A percentile compares a stretch with the other conserved stretches of the same genome.
phyloP scores from a whole-genome alignment of 2,113 vertebrate species.

The Percina caprodes region DNA sequence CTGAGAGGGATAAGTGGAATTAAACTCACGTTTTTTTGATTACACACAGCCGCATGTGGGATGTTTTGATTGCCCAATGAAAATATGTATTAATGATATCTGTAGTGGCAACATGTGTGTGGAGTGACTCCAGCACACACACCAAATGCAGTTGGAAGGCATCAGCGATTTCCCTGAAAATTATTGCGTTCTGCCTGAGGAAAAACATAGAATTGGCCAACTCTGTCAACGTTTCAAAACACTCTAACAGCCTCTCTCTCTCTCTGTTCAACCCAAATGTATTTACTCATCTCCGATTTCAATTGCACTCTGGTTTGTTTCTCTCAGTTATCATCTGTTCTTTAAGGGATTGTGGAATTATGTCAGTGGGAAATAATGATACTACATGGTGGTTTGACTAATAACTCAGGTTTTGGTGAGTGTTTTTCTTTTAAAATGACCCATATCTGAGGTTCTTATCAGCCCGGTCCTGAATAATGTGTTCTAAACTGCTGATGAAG shows the following conservation, averaged over 20 bases:
- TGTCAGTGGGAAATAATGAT: constrained; percentile 68
- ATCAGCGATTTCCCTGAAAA: constrained; percentile 51
- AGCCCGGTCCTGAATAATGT: constrained; percentile 63
- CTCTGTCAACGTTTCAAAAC: constrained; percentile 46
- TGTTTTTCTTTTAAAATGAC: constrained; percentile 70
- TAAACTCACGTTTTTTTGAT: constrained; percentile 64
- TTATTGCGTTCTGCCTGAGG: constrained; percentile 52
- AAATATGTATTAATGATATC: constrained; percentile 64
- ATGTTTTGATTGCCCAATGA: constrained; percentile 58
- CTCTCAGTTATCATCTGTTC: constrained; percentile 19
- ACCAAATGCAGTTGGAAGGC: constrained; percentile 45
- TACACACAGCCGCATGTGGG: constrained; percentile 47
- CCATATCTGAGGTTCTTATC: constrained; percentile 54
- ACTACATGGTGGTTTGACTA: constrained; percentile 59
- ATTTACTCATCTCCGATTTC: constrained; percentile 45
- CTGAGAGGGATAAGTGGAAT: constrained; percentile 57
- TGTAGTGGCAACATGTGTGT: constrained; percentile 59
- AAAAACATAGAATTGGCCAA: constrained; percentile 61
- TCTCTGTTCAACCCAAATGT: not conserved
- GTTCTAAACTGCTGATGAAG: constrained; percentile 63
- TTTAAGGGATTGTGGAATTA: not conserved
- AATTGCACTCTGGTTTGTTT: constrained; percentile 22
- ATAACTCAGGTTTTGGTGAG: constrained; percentile 52
- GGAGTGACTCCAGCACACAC: constrained; percentile 43
- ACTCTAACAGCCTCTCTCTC: constrained; percentile 11